phyloP scores from a whole-genome alignment of 2,888 invertebrate genomes.

The Oscheius sp. region DNA sequence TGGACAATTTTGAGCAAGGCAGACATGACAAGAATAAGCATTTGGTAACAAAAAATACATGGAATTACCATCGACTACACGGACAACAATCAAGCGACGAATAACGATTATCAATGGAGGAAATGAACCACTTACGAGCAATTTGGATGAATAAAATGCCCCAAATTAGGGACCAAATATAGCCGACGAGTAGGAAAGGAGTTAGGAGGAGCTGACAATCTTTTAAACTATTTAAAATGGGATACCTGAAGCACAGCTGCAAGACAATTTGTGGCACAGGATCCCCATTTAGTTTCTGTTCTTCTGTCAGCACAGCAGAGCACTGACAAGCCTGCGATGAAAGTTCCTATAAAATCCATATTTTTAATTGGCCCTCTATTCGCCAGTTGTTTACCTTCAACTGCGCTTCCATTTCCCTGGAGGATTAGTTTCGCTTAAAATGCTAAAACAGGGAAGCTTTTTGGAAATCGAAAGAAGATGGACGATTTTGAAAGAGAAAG shows the following conservation, averaged over 20 bases:
- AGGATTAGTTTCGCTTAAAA: too few species aligned
- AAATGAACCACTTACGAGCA: slow-evolving; percentile 70
- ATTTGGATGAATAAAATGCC: slow-evolving; percentile 73
- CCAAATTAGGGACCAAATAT: slow-evolving; percentile 74
- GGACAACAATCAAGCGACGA: slow-evolving; percentile 48
- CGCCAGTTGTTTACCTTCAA: too few species aligned
- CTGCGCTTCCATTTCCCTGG: slow-evolving; percentile 7
- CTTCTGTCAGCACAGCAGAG: slow-evolving; percentile 44
- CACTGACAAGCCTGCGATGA: slow-evolving; percentile 49
- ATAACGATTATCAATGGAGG: slow-evolving; percentile 51
- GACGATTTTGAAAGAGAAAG: too few species aligned
- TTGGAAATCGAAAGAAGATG: background rate
- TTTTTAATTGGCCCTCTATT: too few species aligned
- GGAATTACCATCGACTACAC: slow-evolving; percentile 48
- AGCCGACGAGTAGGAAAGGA: slow-evolving; percentile 73
- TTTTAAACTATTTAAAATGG: too few species aligned
- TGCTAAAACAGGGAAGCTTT: too few species aligned
- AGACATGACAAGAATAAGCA: background rate
- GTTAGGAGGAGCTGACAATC: slow-evolving; percentile 73
- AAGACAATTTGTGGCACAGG: slow-evolving; percentile 71
- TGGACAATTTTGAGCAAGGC: background rate
- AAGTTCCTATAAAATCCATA: slow-evolving; percentile 40
- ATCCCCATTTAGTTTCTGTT: slow-evolving; percentile 61
- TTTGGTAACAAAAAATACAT: background rate
- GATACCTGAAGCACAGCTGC: slow-evolving; percentile 68